phyloP scores from a whole-genome alignment of 1,140 invertebrate genomes.

The Euwallacea fornicatus region DNA sequence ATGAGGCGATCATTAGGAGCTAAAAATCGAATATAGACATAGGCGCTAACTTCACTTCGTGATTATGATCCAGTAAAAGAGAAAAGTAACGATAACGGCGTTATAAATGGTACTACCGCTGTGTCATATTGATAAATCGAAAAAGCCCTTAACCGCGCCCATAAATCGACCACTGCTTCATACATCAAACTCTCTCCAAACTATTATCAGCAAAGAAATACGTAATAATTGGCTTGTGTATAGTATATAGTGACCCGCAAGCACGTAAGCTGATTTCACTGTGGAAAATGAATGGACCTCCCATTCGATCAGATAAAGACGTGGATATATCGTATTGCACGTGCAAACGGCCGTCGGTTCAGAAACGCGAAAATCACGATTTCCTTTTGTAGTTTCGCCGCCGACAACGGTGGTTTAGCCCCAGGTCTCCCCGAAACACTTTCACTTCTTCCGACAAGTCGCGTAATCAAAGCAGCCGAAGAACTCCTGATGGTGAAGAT shows the following conservation, averaged over 20 bases:
- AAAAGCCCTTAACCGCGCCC: neutral
- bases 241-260: neutral
- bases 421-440: neutral
- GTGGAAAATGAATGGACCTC: constrained; percentile 9
- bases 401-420: neutral
- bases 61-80: no score
- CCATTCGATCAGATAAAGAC: constrained; percentile 10
- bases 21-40: no score
- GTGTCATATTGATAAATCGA: no score
- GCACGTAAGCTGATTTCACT: constrained; percentile 1
- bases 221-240: constrained; percentile 7
- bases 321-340: constrained; percentile 12
- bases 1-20: no score
- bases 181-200: constrained; percentile 1
- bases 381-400: constrained; percentile 4
- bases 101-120: no score
- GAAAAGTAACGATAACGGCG: no score
- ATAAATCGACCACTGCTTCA: neutral
- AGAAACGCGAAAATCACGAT: constrained; percentile 13
- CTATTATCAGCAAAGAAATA: constrained; percentile 6
- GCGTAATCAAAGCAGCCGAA: constrained; percentile 5
- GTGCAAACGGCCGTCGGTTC: constrained; percentile 6
- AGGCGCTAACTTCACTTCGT: no score
- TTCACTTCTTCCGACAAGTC: constrained; percentile 9
- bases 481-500: neutral